Evolutionary conservation across 2,113 vertebrate genomes (phyloP), one percentile per base, ranked within the genome.

Genomic region (Mixornis gularis): DNA sequence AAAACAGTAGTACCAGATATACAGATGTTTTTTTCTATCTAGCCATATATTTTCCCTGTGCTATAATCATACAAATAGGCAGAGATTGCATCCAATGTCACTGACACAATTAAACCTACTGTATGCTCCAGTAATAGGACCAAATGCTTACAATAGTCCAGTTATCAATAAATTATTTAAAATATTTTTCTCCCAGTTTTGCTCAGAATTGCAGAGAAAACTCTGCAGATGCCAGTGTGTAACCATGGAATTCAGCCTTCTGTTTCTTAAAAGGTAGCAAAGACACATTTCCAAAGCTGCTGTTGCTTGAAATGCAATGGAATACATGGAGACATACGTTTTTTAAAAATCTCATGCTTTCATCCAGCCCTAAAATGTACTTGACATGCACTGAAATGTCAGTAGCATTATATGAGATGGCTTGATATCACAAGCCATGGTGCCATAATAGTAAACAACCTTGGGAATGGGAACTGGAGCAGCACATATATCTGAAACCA

Each of bases 281-380:
- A 87, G 76, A 79, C 51, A 59, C 18, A 77, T 80, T 93, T 94
- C 60, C 64, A 84, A 16, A 41, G 41, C 52, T 78, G 21, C 16
- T 78, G 21, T 77, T 78, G 55, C 60, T 77, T 1, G 77, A 83
- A 95, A 55, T 48, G 64, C 71, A 91, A 36, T 8, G 24, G 59
- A 87, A 90, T 87, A 66, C 17, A 72, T 12, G 17, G 62, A 93
- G 51, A 90, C 26, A 62, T 19, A 71, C 0, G 0, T 36, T 92
- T 74, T 85, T 85, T 10, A 13, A 88, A 87, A 85, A 51, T 29
- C 64, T 86, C 55, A 51, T 85, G 68, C 74, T 92, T 90, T 83
- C 87, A 80, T 85, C 68, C 51, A 87, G 30, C n/a, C 84, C 48
- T 94, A 59, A 89, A 92, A 83, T 66, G 70, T 76, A 82, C 29